A percentile compares a stretch with the other conserved stretches of the same genome.
phyloP scores from a whole-genome alignment of 2,797 vertebrate genomes.

The Acestrorhynchus altus region DNA sequence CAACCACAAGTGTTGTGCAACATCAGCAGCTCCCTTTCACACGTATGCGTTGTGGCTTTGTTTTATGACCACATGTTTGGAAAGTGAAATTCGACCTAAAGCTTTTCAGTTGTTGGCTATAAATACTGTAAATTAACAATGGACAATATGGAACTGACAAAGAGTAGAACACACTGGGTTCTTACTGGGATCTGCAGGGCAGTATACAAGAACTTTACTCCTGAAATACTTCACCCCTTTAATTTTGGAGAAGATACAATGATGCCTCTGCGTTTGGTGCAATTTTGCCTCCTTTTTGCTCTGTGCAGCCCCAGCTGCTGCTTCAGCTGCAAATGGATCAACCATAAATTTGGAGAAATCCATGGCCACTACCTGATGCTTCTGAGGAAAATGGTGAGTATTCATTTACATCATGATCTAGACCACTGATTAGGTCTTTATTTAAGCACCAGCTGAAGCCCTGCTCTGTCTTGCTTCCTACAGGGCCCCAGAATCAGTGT shows the following conservation, averaged over 20 bases:
- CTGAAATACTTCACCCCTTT: not conserved
- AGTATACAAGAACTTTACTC: not conserved
- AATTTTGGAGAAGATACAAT: not conserved
- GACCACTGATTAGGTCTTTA: no score
- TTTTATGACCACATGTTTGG: not conserved
- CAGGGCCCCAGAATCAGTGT: slow-evolving; percentile 34
- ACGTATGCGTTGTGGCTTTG: not conserved
- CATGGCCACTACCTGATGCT: slow-evolving; percentile 52
- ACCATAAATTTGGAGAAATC: slow-evolving; percentile 60
- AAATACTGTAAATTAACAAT: slow-evolving; percentile 16
- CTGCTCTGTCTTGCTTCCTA: not conserved
- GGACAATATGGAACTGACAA: slow-evolving; percentile 19
- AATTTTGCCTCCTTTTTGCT: slow-evolving; percentile 25
- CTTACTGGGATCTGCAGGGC: not conserved
- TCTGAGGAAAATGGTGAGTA: slow-evolving; percentile 63
- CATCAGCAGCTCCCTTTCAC: not conserved
- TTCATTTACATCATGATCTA: not conserved
- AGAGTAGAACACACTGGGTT: not conserved
- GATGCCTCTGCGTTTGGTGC: slow-evolving; percentile 2
- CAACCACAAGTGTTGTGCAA: not conserved
- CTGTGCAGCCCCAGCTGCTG: slow-evolving; percentile 41
- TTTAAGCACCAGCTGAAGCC: no score
- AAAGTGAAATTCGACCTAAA: slow-evolving; percentile 18
- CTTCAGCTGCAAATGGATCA: slow-evolving; percentile 66
- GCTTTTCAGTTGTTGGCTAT: not conserved